Conservation (phyloP, 2,797 vertebrate species). For the Poecilia gillii region DNA sequence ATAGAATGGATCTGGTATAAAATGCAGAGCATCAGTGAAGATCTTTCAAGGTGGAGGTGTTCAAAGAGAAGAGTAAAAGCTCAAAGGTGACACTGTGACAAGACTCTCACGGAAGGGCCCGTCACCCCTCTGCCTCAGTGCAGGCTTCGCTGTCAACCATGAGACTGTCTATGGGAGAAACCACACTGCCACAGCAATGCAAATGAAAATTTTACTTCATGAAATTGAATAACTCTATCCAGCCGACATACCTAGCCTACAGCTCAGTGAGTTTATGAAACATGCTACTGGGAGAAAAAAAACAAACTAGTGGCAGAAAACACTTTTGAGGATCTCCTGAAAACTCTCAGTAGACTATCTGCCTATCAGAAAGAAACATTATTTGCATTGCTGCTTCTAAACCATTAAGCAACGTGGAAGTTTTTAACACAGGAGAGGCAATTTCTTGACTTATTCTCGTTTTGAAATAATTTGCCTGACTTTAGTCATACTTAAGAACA, state of each 20-base stretch:
- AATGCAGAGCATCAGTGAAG: slow-evolving; percentile 49
- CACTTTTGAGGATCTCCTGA: neutral
- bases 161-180: slow-evolving; percentile 37
- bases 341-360: neutral
- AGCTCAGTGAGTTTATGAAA: slow-evolving; percentile 8
- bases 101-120: slow-evolving; percentile 49
- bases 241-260: neutral
- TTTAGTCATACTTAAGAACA: neutral
- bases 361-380: neutral
- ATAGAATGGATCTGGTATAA: slow-evolving; percentile 37
- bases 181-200: slow-evolving; percentile 25
- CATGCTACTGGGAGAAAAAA: too few relatives aligned
- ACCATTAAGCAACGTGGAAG: neutral
- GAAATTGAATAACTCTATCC: slow-evolving; percentile 14
- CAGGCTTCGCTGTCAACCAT: slow-evolving; percentile 53
- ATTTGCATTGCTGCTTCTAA: neutral
- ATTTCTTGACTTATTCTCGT: neutral
- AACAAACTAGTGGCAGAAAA: neutral
- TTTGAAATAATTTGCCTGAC: neutral
- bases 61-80: slow-evolving; percentile 54
- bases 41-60: slow-evolving; percentile 53
- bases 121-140: slow-evolving; percentile 55
- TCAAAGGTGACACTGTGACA: slow-evolving; percentile 69
- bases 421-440: neutral
- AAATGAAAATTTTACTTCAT: slow-evolving; percentile 45